Conservation (phyloP, 2,888 invertebrate species). For the Unio pictorum region DNA sequence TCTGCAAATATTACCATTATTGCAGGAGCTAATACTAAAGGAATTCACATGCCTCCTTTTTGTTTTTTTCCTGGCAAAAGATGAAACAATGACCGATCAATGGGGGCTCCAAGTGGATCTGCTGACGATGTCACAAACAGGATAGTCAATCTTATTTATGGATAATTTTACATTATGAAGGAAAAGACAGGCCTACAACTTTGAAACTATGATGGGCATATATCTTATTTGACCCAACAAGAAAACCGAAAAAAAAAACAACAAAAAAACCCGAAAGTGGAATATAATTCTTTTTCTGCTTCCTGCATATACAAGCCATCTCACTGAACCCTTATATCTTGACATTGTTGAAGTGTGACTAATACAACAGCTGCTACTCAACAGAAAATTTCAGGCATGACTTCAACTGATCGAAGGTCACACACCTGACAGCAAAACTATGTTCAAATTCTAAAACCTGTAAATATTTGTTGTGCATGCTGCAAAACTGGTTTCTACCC, state of each 20-base stretch:
- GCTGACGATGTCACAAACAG: constrained; percentile 25
- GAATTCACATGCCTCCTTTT: constrained; percentile 25
- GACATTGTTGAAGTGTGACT: constrained; percentile 11
- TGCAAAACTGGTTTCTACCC: too few relatives aligned
- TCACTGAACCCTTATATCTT: constrained; percentile 22
- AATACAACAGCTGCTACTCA: constrained; percentile 13
- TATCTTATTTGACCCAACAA: constrained; percentile 17
- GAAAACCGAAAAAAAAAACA: constrained; percentile 4
- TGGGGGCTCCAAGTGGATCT: constrained; percentile 16
- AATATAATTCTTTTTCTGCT: constrained; percentile 25
- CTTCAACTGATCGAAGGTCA: too few relatives aligned
- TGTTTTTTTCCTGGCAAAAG: constrained; percentile 17
- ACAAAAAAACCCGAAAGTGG: background rate
- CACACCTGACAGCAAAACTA: too few relatives aligned
- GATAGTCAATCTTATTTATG: constrained; percentile 22
- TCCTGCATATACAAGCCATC: constrained; percentile 13
- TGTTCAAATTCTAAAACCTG: too few relatives aligned
- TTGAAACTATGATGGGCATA: constrained; percentile 27
- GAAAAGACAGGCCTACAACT: constrained; percentile 1
- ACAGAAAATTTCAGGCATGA: constrained; percentile 11
- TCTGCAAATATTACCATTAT: constrained; percentile 19
- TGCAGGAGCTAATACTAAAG: constrained; percentile 20
- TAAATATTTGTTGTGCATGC: too few relatives aligned
- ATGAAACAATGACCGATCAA: constrained; percentile 20
- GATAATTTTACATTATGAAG: constrained; percentile 19